Evolutionary conservation across 2,888 invertebrate species (phyloP).

Genomic region (Blastobasis lacticolella): DNA sequence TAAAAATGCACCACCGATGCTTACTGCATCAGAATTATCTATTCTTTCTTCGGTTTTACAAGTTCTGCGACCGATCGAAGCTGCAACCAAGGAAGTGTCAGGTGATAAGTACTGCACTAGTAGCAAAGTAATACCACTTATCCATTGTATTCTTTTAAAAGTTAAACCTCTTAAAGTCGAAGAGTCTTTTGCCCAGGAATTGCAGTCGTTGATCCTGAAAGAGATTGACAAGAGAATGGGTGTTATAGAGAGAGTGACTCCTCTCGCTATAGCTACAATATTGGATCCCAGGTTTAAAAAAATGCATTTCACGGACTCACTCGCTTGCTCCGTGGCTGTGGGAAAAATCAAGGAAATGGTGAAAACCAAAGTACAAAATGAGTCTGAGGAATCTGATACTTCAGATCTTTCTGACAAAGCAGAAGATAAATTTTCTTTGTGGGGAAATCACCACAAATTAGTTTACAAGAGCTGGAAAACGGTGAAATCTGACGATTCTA

Average conservation of each 20-base stretch:
- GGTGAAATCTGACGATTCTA: slow-evolving; percentile 11
- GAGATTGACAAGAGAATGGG: slow-evolving; percentile 19
- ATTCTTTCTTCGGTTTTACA: slow-evolving; percentile 12
- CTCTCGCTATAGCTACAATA: slow-evolving; percentile 19
- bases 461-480: slow-evolving; percentile 15
- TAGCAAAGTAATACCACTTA: slow-evolving; percentile 11
- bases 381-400: neutral
- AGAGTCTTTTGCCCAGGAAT: slow-evolving; percentile 12
- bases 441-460: slow-evolving; percentile 13
- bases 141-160: slow-evolving; percentile 10
- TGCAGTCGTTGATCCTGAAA: slow-evolving; percentile 12
- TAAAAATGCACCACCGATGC: neutral
- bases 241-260: slow-evolving; percentile 15
- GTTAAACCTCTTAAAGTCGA: slow-evolving; percentile 10
- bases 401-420: neutral
- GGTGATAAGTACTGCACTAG: slow-evolving; percentile 12
- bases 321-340: slow-evolving; percentile 8
- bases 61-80: slow-evolving; percentile 10
- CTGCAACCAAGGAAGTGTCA: slow-evolving; percentile 11
- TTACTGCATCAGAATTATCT: slow-evolving; percentile 15
- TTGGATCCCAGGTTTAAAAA: slow-evolving; percentile 14
- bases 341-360: slow-evolving; percentile 7
- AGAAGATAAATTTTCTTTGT: neutral
- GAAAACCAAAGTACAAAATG: neutral
- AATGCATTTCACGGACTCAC: slow-evolving; percentile 18